Percentiles rank a stretch among this genome's conserved stretches.
These are phyloP conservation scores for Chrysocyon brachyurus DNA, from an alignment of 2,797 vertebrate species.

Conservation along the genomic window DNA sequence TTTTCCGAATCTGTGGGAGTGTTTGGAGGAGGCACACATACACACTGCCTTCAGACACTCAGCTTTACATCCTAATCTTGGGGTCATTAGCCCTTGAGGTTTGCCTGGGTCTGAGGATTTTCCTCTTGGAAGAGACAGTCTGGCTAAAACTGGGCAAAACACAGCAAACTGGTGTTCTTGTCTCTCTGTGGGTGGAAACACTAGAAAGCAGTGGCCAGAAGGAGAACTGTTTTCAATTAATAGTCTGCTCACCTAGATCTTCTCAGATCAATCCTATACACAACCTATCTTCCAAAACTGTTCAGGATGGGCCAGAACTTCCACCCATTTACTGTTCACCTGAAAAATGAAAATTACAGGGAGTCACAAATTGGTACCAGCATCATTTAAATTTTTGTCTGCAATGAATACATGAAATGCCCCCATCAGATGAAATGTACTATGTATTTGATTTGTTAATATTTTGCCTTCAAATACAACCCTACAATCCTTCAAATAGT, in stretches of 20 bases:
- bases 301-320: not conserved
- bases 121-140: not conserved
- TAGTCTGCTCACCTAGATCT: not conserved
- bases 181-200: not conserved
- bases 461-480: not conserved
- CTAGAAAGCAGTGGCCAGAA: not conserved
- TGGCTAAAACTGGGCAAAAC: not conserved
- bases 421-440: not conserved
- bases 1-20: not conserved
- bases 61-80: fast-evolving
- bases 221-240: not conserved
- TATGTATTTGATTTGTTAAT: not conserved
- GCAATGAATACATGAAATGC: not conserved
- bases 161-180: not conserved
- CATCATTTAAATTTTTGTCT: not conserved
- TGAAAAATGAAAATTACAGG: not conserved
- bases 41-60: not conserved
- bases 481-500: not conserved
- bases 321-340: not conserved
- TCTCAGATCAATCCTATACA: not conserved
- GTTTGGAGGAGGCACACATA: not conserved
- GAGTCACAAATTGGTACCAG: not conserved
- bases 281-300: not conserved
- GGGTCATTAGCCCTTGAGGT: not conserved
- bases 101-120: not conserved